Conservation (phyloP, 2,113 vertebrate species). For the Myanophis thanlyinensis region DNA sequence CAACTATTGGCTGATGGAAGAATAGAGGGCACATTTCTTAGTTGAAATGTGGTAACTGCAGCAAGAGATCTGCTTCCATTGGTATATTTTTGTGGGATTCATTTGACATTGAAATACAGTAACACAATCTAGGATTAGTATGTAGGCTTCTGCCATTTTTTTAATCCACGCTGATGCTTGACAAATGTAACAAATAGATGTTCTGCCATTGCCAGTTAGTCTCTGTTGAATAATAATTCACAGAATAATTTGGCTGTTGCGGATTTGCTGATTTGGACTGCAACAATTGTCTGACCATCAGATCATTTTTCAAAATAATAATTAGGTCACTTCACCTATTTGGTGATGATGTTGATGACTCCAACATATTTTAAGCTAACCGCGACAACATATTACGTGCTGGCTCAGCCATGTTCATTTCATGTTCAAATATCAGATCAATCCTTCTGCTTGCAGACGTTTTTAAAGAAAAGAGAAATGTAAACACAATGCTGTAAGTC, state of each 20-base stretch:
- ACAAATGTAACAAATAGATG: background rate
- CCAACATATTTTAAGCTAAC: background rate
- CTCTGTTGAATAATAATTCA: background rate
- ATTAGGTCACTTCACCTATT: background rate
- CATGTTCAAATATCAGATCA: background rate
- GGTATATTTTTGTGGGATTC: background rate
- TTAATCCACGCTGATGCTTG: background rate
- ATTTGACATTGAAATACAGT: background rate
- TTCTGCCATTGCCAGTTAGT: background rate
- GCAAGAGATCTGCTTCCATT: background rate
- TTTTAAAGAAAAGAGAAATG: background rate
- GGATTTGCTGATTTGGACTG: background rate
- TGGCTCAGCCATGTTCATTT: background rate
- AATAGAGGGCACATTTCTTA: background rate
- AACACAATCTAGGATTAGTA: background rate
- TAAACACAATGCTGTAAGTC: background rate
- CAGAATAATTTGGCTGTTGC: background rate
- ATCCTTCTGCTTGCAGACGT: background rate
- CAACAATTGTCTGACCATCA: background rate
- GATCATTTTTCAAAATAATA: background rate
- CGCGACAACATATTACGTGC: background rate
- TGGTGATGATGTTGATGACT: background rate
- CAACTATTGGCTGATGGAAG: background rate
- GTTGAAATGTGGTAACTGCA: background rate
- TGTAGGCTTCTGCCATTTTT: background rate